Evolutionary conservation across 2,113 vertebrate genomes (phyloP), one percentile per base, ranked within the genome.

Genomic region (Lota lota): DNA sequence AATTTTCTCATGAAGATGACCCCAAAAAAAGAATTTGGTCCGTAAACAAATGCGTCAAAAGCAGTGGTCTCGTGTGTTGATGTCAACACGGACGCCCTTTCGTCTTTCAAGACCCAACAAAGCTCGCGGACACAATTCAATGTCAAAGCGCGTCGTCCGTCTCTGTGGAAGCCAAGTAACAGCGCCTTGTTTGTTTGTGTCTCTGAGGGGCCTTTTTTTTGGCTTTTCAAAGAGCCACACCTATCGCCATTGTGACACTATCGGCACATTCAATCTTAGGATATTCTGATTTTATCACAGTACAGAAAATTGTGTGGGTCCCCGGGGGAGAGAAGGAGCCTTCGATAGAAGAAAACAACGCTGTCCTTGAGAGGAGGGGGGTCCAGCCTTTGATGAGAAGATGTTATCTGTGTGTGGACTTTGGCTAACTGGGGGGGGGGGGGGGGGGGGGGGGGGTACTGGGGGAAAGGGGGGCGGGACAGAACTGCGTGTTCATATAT

Each of bases 251-350:
- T 61, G 73, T 90, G 91, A 93, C 90, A 80, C 87, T 93, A 95
- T 95, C 94, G 79, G 72, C 80, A 75, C 82, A 84, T 91, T 88
- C 92, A 89, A 93, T 93, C 92, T 92, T 10, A 87, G 91, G 90
- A 90, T 94, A 94, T 93, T 93, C 93, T 94, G 94, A 95, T 96
- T 94, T 92, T 91, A 94, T 95, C 94, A 92, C 94, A 92, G 94
- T 92, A 90, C 90, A 91, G 94, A 94, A 94, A 94, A 96, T 95
- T 94, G 93, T 79, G 90, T 93, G 89, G 89, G 90, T 93, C 94
- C 92, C 93, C 76, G 74, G 89, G 92, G 92, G 93, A 2, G 53
- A 93, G 93, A 88, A 93, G 93, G 88, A 72, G 82, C 63, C 86
- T 89, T 83, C 88, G 90, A 93, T 90, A 89, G 90, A 93, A 92